These are phyloP conservation scores for Scophthalmus maximus DNA, from an alignment of 2,113 vertebrate species.

Conservation along the genomic window DNA sequence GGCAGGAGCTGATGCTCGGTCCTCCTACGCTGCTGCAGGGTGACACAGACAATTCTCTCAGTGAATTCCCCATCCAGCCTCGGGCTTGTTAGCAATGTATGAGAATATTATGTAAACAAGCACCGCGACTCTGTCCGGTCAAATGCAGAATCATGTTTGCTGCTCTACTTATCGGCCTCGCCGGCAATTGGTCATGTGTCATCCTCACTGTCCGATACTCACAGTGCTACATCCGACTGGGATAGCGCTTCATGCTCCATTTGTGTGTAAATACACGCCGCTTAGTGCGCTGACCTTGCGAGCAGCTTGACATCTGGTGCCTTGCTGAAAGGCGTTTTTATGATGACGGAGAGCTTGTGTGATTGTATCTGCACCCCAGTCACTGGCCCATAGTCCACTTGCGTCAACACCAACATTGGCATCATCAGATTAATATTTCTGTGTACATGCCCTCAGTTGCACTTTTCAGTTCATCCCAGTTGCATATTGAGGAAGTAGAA, in stretches of 20 bases:
- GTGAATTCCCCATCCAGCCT: conserved; percentile 29
- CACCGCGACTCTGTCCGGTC: conserved; percentile 13
- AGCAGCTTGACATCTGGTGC: conserved; percentile 48
- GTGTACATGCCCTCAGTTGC: conserved; percentile 21
- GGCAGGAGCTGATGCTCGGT: conserved; percentile 56
- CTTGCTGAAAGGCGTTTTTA: conserved; percentile 67
- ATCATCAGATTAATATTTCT: conserved; percentile 50
- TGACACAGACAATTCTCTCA: conserved; percentile 37
- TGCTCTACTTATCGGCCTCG: conserved; percentile 11
- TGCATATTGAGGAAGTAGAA: conserved; percentile 38
- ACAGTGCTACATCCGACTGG: conserved; percentile 22
- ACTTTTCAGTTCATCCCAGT: conserved; percentile 13
- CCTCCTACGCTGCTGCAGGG: conserved; percentile 58
- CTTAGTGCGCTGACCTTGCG: conserved; percentile 43
- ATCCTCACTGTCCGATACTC: conserved; percentile 20
- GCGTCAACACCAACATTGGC: not conserved
- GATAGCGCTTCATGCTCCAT: conserved; percentile 41
- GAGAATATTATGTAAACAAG: conserved; percentile 32
- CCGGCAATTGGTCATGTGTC: conserved; percentile 31
- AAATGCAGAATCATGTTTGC: conserved; percentile 17
- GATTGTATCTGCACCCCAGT: conserved; percentile 20
- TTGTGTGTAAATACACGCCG: conserved; percentile 41
- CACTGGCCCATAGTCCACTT: conserved; percentile 13
- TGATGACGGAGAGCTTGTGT: conserved; percentile 31
- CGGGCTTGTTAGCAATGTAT: conserved; percentile 22